These are phyloP conservation scores for Sitta europaea DNA, from an alignment of 2,113 vertebrate genomes.

Conservation along the genomic window DNA sequence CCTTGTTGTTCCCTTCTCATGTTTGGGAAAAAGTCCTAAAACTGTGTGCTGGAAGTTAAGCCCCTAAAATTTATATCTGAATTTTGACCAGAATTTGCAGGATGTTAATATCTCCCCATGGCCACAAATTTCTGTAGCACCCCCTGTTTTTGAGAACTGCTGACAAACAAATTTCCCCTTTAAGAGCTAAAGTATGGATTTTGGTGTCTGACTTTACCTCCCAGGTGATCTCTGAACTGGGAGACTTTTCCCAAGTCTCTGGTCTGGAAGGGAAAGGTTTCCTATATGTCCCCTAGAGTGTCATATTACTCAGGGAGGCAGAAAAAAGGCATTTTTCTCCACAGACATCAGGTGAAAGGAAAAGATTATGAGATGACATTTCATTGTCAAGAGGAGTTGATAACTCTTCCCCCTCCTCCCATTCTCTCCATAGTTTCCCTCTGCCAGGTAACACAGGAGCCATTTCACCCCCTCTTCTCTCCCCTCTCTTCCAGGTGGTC, in stretches of 20 bases:
- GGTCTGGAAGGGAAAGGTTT: not conserved
- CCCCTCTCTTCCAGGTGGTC: conserved; percentile 80
- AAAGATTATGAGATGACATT: not conserved
- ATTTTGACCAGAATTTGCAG: not conserved
- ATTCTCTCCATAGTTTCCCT: not conserved
- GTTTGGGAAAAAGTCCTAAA: not conserved
- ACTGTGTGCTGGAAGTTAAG: not conserved
- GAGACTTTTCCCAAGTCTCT: not conserved
- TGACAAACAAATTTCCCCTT: not conserved
- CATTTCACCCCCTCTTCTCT: not conserved
- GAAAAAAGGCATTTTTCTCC: not conserved
- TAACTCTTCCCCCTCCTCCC: not conserved
- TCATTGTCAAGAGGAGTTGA: not conserved
- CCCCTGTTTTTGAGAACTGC: not conserved
- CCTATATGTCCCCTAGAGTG: not conserved
- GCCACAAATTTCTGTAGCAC: not conserved
- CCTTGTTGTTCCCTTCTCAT: not conserved
- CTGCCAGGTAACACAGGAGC: not conserved
- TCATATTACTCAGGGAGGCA: not conserved
- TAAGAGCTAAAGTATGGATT: not conserved
- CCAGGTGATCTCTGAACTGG: not conserved
- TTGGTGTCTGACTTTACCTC: not conserved
- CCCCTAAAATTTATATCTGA: not conserved
- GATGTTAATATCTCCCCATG: not conserved
- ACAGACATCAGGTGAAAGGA: not conserved